Evolutionary conservation across 2,797 vertebrate species (phyloP).

Genomic region (Agapornis canus): DNA sequence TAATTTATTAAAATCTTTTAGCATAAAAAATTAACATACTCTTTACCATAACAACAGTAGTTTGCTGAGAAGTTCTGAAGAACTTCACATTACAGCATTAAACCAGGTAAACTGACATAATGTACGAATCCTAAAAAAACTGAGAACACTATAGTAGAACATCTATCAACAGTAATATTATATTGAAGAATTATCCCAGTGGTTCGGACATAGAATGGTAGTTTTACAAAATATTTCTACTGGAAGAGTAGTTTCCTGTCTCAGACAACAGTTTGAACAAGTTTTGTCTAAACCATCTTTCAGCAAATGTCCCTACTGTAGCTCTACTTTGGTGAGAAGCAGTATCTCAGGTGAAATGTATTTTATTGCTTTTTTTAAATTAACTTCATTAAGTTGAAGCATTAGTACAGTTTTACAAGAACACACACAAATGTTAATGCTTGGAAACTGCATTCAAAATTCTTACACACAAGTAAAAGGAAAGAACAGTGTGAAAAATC

Average conservation of each 20-base stretch:
- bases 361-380: not conserved
- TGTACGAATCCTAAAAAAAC: not conserved
- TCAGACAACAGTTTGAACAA: not conserved
- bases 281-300: not conserved
- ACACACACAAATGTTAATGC: not conserved
- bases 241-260: not conserved
- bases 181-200: not conserved
- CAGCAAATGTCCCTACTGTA: not conserved
- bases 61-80: not conserved
- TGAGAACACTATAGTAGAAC: not conserved
- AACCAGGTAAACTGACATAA: accelerated
- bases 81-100: not conserved
- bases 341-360: not conserved
- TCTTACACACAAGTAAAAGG: not conserved
- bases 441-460: not conserved
- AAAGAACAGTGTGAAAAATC: not conserved
- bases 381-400: not conserved
- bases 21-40: not conserved
- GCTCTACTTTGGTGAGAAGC: not conserved
- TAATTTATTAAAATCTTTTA: not conserved
- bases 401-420: not conserved
- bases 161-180: not conserved
- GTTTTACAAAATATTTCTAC: not conserved
- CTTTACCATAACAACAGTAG: not conserved
- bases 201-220: not conserved